Base-by-base conservation (phyloP, 2,113 vertebrate genomes). In the Lepus timidus region DNA sequence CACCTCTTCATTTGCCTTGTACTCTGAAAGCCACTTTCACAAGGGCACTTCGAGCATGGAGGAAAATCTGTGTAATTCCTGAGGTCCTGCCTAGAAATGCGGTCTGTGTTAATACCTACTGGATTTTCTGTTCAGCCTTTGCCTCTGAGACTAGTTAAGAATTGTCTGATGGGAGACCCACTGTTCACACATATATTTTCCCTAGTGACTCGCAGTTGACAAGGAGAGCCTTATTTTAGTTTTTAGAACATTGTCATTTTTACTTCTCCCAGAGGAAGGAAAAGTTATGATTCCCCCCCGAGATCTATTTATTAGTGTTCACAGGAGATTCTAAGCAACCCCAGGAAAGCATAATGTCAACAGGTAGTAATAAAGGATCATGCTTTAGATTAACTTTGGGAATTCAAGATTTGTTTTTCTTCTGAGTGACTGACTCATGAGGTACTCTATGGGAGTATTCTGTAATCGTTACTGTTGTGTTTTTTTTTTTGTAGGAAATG, bases 401-500 rank as follows among this genome's bases (percentile, higher is more conserved):
- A 91, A 52, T 94, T 95, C 74, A 88, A 75, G 51, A 19, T 73
- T 70, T 92, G 70, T 91, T 86, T 94, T 96, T 65, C 61, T 93
- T 88, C 93, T 86, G 79, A 96, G 65, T 86, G 82, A 92, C 61
- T 85, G 82, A 92, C 70, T 91, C 90, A 65, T 39, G 78, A 75
- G 61, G 2, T 49, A 71, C 88, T 90, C 73, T 94, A 81, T 52
- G 74, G 95, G 82, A 93, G 78, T 71, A 71, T 85, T 96, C 62
- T 19, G 33, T 94, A 88, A 91, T 88, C 92, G 74, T 93, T 93
- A 95, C 86, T 85, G 90, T 92, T 93, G 58, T 85, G 88, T 44
- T 44, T 44, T 36, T 36, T 85, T 87, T 97, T 91, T 95, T 85
- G 78, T 64, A 82, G 87, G 81, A 96, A 96, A 95, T 33, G 68